These are phyloP conservation scores for Perithous albicinctus DNA, from an alignment of 2,888 invertebrate genomes.

Conservation along the genomic window DNA sequence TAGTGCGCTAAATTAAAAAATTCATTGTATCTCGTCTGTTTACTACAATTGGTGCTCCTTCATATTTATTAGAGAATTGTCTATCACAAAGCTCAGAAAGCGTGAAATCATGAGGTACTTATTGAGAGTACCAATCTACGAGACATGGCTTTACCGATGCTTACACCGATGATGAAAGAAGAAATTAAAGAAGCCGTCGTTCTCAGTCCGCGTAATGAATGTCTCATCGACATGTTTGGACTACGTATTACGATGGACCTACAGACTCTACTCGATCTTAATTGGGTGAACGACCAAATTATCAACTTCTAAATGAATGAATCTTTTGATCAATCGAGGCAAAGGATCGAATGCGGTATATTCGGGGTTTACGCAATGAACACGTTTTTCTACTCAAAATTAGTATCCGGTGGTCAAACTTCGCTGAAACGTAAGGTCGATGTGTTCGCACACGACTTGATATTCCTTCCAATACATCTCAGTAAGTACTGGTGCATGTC, in stretches of 20 bases:
- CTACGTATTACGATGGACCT: slow-evolving; percentile 92
- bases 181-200: slow-evolving; percentile 86
- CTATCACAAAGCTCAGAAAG: not conserved
- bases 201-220: slow-evolving; percentile 87
- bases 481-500: slow-evolving; percentile 98
- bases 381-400: slow-evolving; percentile 97
- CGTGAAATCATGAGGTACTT: not conserved
- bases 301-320: slow-evolving; percentile 99
- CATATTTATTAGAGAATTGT: not conserved
- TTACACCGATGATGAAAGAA: slow-evolving; percentile 73
- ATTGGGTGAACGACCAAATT: slow-evolving; percentile 98
- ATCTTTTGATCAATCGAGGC: slow-evolving; percentile 93
- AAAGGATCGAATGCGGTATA: slow-evolving; percentile 86
- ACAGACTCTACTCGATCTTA: slow-evolving; percentile 91
- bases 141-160: slow-evolving; percentile 72
- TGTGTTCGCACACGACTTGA: slow-evolving; percentile 93
- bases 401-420: slow-evolving; percentile 91
- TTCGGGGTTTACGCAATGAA: slow-evolving; percentile 94
- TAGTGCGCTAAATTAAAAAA: no score
- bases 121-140: slow-evolving; percentile 49
- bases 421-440: slow-evolving; percentile 93
- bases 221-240: slow-evolving; percentile 87
- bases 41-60: not conserved
- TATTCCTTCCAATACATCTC: slow-evolving; percentile 96
- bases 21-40: not conserved